Evolutionary conservation across 2,888 invertebrate genomes (phyloP), one percentile per base, ranked within the genome.

Genomic region (Diachrysia chrysitis): DNA sequence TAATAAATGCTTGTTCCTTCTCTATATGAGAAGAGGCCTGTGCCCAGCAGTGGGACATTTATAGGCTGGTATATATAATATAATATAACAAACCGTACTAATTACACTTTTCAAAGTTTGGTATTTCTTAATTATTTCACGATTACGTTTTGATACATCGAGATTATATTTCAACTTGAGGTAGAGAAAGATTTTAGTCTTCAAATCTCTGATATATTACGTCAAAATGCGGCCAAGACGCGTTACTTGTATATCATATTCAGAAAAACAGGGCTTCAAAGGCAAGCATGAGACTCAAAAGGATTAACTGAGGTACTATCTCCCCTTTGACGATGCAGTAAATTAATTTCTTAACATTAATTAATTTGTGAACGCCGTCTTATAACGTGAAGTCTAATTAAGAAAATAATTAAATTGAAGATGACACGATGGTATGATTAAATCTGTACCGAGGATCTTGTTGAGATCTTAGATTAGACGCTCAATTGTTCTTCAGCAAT

Each of bases 361-460:
- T 57, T 46, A 56, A 62, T 64, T 58, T 42, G 55, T 53, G 29
- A 51, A 29, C 19, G 29, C 1, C 57, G 57, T 42, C 32, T 58
- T 25, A 48, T 23, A 56, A 25, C 53, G 29, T 25, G 19, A 14
- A 17, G 46, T 42, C 23, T 62, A 51, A 67, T 67, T 62, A 29
- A 35, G 46, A 69, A 54, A 54, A 46, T 48, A 61, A 61, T 51
- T 60, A 35, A 51, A 37, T 60, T 51, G 4, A 60, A 51, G n/a
- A n/a, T 57, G 60, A 51, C 9, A 32, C 21, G 54, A 9, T 14
- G 66, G 66, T 66, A 56, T 59, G 7, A 42, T 53, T 53, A 32
- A 23, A 14, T n/a, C 23, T 42, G 17, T 42, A 42, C 42, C 16
- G 19, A 21, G 48, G 12, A 12, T 51, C 19, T 19, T 19, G 19